A percentile compares a stretch with the other conserved stretches of the same genome.
These are phyloP conservation scores for Drosophila gunungcola DNA, from an alignment of 1,140 invertebrate species.

Conservation along the genomic window DNA sequence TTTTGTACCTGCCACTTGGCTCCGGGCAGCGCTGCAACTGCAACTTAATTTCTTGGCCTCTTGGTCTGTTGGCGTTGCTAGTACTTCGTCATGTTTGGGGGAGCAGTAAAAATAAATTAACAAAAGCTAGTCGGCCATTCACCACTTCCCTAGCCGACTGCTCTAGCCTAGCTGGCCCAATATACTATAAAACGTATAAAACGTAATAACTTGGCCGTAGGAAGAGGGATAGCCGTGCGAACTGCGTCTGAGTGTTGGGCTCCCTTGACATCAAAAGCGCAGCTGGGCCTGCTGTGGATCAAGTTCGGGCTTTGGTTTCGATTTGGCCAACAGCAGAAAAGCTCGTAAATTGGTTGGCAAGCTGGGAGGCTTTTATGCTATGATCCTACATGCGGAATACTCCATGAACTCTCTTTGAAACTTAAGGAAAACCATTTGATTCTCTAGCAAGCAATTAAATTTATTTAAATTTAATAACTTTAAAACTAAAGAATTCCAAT, in stretches of 20 bases:
- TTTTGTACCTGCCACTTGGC: conserved; percentile 76
- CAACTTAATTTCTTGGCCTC: conserved; percentile 70
- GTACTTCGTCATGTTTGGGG: conserved; percentile 70
- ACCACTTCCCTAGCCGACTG: conserved; percentile 47
- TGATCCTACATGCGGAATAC: conserved; percentile 4
- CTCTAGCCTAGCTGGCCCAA: conserved; percentile 64
- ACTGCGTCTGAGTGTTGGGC: conserved; percentile 5
- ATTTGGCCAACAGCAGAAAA: conserved; percentile 12
- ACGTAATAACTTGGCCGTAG: conserved; percentile 63
- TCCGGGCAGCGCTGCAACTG: conserved; percentile 49
- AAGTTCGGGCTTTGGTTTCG: conserved; percentile 48
- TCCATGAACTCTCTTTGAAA: not conserved
- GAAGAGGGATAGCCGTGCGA: conserved; percentile 34
- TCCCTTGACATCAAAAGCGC: conserved; percentile 56
- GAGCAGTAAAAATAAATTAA: conserved; percentile 76
- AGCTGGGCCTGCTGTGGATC: conserved; percentile 55
- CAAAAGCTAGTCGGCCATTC: conserved; percentile 45
- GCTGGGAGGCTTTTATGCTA: not conserved
- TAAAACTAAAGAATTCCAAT: too few species aligned
- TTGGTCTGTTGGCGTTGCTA: conserved; percentile 22
- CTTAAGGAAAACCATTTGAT: too few species aligned
- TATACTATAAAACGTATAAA: conserved; percentile 17
- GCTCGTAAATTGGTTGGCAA: conserved; percentile 29
- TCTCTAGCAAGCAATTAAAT: too few species aligned
- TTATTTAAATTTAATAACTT: too few species aligned